Base-by-base conservation (phyloP, 2,797 vertebrate genomes). In the Hafferia zeledoni region DNA sequence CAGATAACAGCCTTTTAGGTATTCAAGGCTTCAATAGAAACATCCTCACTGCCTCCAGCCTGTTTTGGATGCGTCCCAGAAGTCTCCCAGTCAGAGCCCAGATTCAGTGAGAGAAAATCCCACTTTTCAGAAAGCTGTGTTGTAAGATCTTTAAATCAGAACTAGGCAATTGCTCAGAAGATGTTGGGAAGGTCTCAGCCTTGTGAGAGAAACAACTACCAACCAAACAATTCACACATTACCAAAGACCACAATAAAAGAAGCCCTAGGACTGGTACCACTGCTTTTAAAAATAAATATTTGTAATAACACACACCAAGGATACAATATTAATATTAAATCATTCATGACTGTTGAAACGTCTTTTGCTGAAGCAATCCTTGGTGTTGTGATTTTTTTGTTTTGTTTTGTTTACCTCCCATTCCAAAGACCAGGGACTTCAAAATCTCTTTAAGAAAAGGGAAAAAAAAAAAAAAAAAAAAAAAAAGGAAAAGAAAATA, bases 381-480 rank as follows among this genome's bases (percentile, higher is more conserved):
- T 61, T 70, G n/a, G 8, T 83, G 39, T 3, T 63, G 23, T 28
- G 41, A 56, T 60, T 56, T 78, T 77, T 70, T n/a, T n/a, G n/a
- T n/a, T n/a, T n/a, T n/a, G n/a, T n/a, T 77, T 75, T 35, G 49
- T 93, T 89, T 77, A 83, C 43, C 28, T 87, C 61, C 52, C 20
- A 41, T 83, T 85, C 39, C 76, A 75, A 92, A 92, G 13, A 75
- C 20, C 12, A 64, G 28, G 13, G 46, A 83, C 92, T 95, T 94
- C 53, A 91, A 93, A 93, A 96, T 77, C 49, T 72, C n/a, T 57
- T 50, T 28, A 70, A 87, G 23, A 47, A 64, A 53, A n/a, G 15
- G 16, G 15, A 5, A 44, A 6, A 2, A 2, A 6, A 7, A 6
- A 52, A 53, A 53, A 8, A 37, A 44, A 15, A 13, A 7, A 6